Evolutionary conservation across 2,113 vertebrate species (phyloP).

Genomic region (Physeter macrocephalus): DNA sequence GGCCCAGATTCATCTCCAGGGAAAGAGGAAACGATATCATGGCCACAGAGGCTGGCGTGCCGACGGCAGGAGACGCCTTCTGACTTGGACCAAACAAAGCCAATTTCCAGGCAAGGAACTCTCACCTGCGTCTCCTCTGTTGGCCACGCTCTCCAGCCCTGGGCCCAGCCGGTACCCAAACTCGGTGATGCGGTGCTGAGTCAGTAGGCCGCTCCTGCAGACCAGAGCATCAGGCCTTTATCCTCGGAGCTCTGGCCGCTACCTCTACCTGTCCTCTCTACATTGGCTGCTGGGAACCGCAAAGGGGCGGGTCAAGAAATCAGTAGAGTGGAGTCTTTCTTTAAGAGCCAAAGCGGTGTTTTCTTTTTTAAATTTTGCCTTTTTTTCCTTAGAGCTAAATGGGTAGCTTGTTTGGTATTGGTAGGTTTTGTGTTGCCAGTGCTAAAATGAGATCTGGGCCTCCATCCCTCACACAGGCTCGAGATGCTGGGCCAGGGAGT

Average conservation of each 20-base stretch:
- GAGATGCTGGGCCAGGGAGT: background rate
- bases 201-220: background rate
- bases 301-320: slow-evolving; percentile 46
- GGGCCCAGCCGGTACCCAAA: background rate
- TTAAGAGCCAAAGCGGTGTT: slow-evolving; percentile 67
- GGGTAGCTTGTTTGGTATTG: slow-evolving; percentile 69
- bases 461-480: background rate
- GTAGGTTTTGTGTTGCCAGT: slow-evolving; percentile 57
- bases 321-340: slow-evolving; percentile 38
- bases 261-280: slow-evolving; percentile 42
- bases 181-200: slow-evolving; percentile 21
- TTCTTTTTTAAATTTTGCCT: background rate
- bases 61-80: background rate
- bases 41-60: background rate
- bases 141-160: background rate
- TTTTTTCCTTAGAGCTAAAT: slow-evolving; percentile 53
- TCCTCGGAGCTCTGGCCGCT: slow-evolving; percentile 59
- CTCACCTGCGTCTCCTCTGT: background rate
- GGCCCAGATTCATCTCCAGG: background rate
- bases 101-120: background rate
- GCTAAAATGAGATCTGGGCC: background rate
- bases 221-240: slow-evolving; percentile 72
- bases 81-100: background rate
- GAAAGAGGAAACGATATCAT: background rate
- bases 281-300: slow-evolving; percentile 52